Percentiles rank a stretch among this genome's conserved stretches.
Conservation (phyloP, 2,113 vertebrate genomes). For the Leucopsar rothschildi region DNA sequence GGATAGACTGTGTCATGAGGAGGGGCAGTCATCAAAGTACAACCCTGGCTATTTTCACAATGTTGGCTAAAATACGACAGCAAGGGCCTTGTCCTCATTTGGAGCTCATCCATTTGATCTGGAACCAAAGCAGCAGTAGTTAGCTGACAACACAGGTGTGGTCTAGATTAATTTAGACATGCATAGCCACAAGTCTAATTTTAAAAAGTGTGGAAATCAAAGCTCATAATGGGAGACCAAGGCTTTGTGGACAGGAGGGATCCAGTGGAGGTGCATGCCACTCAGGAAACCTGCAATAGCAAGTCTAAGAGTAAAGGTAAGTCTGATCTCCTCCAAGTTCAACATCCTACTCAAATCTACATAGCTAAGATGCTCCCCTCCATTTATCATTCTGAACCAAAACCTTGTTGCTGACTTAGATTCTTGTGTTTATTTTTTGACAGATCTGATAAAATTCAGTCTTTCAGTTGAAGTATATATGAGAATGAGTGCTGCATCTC, state of each 20-base stretch:
- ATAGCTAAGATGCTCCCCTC: background rate
- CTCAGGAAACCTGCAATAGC: background rate
- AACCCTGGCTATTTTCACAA: background rate
- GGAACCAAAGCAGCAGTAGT: background rate
- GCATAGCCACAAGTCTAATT: background rate
- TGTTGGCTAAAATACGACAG: background rate
- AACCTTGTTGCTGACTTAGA: background rate
- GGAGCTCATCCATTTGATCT: background rate
- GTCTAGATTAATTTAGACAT: background rate
- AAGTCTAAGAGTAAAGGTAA: background rate
- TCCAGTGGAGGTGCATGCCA: background rate
- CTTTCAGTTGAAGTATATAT: background rate
- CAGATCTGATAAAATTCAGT: background rate
- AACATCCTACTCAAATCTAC: background rate
- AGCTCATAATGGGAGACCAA: background rate
- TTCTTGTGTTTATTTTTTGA: background rate
- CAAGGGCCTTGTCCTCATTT: background rate
- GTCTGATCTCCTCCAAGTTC: background rate
- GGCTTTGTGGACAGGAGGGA: background rate
- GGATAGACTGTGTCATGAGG: background rate
- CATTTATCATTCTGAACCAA: background rate
- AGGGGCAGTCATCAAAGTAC: background rate
- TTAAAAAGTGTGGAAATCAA: background rate
- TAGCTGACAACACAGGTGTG: accelerated
- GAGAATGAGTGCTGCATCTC: background rate